These are phyloP conservation scores for Brachyopa scutellaris DNA, from an alignment of 2,888 invertebrate genomes.

Conservation along the genomic window DNA sequence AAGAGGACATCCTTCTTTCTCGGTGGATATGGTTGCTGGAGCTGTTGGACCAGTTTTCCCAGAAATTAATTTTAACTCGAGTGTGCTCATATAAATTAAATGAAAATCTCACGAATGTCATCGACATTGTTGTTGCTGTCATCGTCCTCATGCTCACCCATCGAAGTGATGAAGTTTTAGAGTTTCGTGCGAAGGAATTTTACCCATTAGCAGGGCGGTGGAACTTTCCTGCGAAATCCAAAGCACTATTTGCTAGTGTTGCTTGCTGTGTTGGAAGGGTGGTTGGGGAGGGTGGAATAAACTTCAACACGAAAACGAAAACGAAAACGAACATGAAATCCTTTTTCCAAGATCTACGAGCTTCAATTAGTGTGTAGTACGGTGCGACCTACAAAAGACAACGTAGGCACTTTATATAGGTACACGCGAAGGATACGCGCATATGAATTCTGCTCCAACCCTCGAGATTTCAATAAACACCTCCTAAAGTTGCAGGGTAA, in stretches of 20 bases:
- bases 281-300: background rate
- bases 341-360: constrained; percentile 55
- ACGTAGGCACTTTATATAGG: constrained; percentile 26
- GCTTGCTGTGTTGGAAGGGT: background rate
- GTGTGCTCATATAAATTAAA: constrained; percentile 70
- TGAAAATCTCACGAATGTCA: constrained; percentile 71
- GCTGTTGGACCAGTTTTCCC: constrained; percentile 49
- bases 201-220: constrained; percentile 41
- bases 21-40: background rate
- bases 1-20: background rate
- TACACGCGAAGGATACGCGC: constrained; percentile 21
- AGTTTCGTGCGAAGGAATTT: constrained; percentile 60
- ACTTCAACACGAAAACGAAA: background rate
- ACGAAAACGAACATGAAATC: constrained; percentile 30
- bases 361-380: constrained; percentile 57
- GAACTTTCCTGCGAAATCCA: constrained; percentile 48
- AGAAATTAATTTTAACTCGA: constrained; percentile 70
- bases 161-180: constrained; percentile 40
- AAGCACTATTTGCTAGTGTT: constrained; percentile 35
- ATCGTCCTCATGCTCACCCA: background rate
- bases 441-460: constrained; percentile 51
- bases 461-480: constrained; percentile 53
- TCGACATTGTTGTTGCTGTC: constrained; percentile 48
- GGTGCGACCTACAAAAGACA: constrained; percentile 49
- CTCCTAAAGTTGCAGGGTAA: constrained; percentile 34